A percentile compares a stretch with the other conserved stretches of the same genome.
Conservation (phyloP, 2,888 invertebrate species). For the Lamellibrachia satsuma region DNA sequence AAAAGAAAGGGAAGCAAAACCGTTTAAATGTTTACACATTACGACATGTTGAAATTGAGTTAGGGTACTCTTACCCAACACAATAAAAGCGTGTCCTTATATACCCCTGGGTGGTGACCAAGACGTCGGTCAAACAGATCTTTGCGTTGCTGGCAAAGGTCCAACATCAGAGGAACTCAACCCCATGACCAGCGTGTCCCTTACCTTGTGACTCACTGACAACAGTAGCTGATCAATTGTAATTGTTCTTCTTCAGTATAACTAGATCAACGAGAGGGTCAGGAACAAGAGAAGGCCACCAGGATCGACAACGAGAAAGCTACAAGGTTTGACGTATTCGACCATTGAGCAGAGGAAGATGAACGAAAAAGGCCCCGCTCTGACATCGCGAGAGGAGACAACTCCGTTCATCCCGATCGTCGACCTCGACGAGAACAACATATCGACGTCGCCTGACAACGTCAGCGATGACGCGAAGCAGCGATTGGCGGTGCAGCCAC, state of each 20-base stretch:
- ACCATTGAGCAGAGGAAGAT: not conserved
- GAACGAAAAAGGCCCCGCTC: not conserved
- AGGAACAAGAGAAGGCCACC: not conserved
- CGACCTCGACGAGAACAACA: not conserved
- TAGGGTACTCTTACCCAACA: no score
- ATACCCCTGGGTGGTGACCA: not conserved
- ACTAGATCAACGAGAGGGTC: not conserved
- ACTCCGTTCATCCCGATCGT: not conserved
- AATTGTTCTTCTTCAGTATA: not conserved
- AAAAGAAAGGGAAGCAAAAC: no score
- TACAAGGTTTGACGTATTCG: not conserved
- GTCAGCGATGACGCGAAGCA: not conserved
- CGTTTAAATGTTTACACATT: no score
- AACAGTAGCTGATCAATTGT: not conserved
- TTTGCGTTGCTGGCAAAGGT: not conserved
- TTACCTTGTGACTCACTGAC: not conserved
- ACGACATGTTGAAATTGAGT: no score
- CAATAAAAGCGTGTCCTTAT: not conserved
- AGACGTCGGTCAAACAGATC: not conserved
- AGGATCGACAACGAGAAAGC: not conserved
- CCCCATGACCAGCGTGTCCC: not conserved
- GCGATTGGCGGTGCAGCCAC: not conserved
- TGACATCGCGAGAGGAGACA: not conserved
- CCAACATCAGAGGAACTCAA: not conserved
- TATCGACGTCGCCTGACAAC: not conserved